Base-by-base conservation (phyloP, 2,797 vertebrate species). In the Nannoperca australis region DNA sequence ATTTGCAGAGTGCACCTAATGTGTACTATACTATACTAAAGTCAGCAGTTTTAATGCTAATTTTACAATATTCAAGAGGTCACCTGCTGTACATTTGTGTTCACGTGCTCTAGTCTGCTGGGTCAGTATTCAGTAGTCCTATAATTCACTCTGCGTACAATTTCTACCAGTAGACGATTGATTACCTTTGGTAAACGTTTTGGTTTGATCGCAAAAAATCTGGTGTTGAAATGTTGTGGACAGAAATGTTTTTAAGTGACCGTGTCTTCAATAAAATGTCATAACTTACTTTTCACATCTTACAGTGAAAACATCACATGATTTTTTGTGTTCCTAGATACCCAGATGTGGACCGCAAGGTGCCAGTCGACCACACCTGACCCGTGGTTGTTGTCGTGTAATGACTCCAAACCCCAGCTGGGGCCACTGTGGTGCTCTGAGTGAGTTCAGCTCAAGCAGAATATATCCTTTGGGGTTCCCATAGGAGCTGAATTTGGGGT, bases 161-260 rank as follows among this genome's bases (percentile, higher is more conserved):
- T 56, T 55, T 45, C 65, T 15, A 69, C 27, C 44, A 56, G 62
- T 1, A 49, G 38, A 76, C 55, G 22, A 11, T 9, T 0, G 5
- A 36, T 76, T 85, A 50, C 47, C 70, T 82, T 86, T 84, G 55
- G 62, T 73, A 70, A 51, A 4, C 73, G 15, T 15, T 61, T 38
- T 61, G 34, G 11, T 65, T 61, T 63, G 8, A 63, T 38, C n/a
- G 22, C 3, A 64, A 59, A 6, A 66, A 27, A 82, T 73, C 40
- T 66, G 9, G 38, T 15, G 11, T 58, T 70, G 32, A 63, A 62
- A 70, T 42, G n/a, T 9, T 30, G 10, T 42, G 27, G 44, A 36
- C 42, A 68, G n/a, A 27, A 30, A n/a, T 62, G n/a, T 68, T 36
- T 61, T 61, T 20, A 22, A 22, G 15, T 70, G 17, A 3, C 7